Base-by-base conservation (phyloP, 2,797 vertebrate genomes). In the Chaetophractus vellerosus region DNA sequence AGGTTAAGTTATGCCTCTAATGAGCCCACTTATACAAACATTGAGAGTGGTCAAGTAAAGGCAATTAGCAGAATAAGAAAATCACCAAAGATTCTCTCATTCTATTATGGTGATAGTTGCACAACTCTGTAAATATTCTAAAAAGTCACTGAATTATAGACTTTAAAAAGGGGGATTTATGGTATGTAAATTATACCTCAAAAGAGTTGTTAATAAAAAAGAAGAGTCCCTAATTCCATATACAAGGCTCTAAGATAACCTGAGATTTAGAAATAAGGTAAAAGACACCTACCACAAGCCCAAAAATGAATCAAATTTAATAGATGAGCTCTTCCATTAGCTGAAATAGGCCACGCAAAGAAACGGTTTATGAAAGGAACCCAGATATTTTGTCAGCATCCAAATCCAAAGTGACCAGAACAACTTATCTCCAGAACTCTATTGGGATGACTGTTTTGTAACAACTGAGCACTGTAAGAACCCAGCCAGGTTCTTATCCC, bases 91-190 rank as follows among this genome's bases (percentile, higher is more conserved):
- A 89, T 14, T 61, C n/a, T 33, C 59, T 28, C 78, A 84, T 89
- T 63, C 26, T 63, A 41, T 59, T 76, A 69, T 28, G 4, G 15
- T 82, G 26, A 66, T 33, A 9, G 52, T 24, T 85, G 19, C n/a
- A n/a, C n/a, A n/a, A n/a, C n/a, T n/a, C n/a, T n/a, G 81, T 15
- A 84, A 74, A 93, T 87, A 64, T 7, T 26, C 41, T 78, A 78
- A 78, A 72, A 52, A 24, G 16, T 59, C 66, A 79, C 0, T 52
- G 45, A 59, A 55, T 3, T 3, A n/a, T 59, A 61, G 14, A 66
- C 28, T 38, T 79, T 52, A 38, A 88, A 88, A 83, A 4, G 10
- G 28, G 50, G 52, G 21, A 83, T 82, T 74, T 68, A 74, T n/a
- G 28, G 57, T 45, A 74, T 66, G 16, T 64, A 83, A 15, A 63